A percentile compares a stretch with the other conserved stretches of the same genome.
Conservation (phyloP, 2,888 invertebrate species). For the Spilarctia lutea region DNA sequence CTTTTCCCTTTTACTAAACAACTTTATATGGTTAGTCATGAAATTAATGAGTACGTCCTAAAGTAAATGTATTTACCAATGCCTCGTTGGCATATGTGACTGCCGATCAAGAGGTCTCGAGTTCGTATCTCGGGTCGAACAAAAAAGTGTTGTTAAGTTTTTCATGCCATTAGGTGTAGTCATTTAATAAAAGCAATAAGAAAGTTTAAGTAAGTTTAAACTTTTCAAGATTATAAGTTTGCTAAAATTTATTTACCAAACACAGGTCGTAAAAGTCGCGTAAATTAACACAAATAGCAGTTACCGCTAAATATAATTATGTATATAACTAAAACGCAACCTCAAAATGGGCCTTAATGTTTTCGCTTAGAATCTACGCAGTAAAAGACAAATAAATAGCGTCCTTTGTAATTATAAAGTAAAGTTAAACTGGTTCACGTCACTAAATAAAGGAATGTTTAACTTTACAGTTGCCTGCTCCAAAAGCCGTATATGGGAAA, state of each 20-base stretch:
- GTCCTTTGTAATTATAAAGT: background rate
- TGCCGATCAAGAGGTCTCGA: too few species aligned
- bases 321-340: background rate
- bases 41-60: background rate
- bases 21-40: constrained; percentile 13
- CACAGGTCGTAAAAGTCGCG: too few species aligned
- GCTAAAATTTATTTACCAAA: too few species aligned
- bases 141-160: too few species aligned
- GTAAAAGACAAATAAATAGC: background rate
- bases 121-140: too few species aligned
- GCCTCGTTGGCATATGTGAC: too few species aligned
- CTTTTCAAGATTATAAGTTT: too few species aligned
- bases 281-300: background rate
- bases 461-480: background rate
- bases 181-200: too few species aligned
- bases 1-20: constrained; percentile 42
- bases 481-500: too few species aligned
- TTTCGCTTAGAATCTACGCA: background rate
- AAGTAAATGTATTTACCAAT: background rate
- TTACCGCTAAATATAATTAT: background rate
- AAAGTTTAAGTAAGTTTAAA: too few species aligned
- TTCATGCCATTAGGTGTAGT: too few species aligned
- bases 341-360: background rate
- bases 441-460: background rate
- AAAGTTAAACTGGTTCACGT: background rate